Base-by-base conservation (phyloP, 2,888 invertebrate genomes). In the Caenorhabditis doughertyi region DNA sequence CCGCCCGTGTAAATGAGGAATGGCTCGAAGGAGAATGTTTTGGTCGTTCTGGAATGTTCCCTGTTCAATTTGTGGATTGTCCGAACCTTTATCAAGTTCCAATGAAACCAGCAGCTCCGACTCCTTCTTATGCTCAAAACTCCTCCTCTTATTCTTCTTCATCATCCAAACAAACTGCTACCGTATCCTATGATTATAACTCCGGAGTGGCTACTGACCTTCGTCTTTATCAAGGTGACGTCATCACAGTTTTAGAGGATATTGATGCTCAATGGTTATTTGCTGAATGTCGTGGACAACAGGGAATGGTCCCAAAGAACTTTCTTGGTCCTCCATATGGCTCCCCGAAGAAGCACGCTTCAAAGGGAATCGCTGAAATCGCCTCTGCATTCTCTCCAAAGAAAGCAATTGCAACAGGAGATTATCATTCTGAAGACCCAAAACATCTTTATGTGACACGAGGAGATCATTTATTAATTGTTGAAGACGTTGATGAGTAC, bases 11-110 rank as follows among this genome's bases (percentile, higher is more conserved):
- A 11, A 85, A 83, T 62, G 83, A 79, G 11, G 89, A 90, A 68
- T 90, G 90, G 90, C 71, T 89, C 2, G 83, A 86, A n/a, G 90
- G 90, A 13, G 85, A 89, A 47, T 67, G 68, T 11, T 65, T 77
- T 35, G 88, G 88, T n/a, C 71, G 74, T 39, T 47, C 53, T 2
- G 90, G 90, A 32, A 90, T 90, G 27, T 90, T 90, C 62, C 90
- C 90, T 0, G 58, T 76, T 18, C 87, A 76, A 49, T 90, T 84
- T 60, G 89, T 90, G 23, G 74, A 80, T 39, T 84, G 87, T 55
- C 87, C 83, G 3, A 71, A 64, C 32, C 71, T 84, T 13, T 72
- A 58, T 55, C 65, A 72, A 25, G 81, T 85, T 16, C 84, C 85
- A 3, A 27, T 35, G 47, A 74, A 62, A 9, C 29, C 53, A 9